Evolutionary conservation across 1,140 invertebrate genomes (phyloP).

Genomic region (Physella acuta): DNA sequence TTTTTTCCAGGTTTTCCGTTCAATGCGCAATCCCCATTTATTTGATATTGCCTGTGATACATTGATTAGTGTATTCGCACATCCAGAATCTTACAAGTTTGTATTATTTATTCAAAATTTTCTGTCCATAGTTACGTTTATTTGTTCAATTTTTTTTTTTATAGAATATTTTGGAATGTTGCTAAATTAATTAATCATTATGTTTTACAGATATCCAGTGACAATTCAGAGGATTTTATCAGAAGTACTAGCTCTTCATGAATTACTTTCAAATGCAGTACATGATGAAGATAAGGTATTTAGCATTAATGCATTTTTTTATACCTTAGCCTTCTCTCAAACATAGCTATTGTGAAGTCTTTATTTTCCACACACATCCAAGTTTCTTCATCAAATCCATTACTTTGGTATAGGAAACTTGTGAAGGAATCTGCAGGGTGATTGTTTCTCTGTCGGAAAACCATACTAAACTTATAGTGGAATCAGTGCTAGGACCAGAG

Average conservation of each 20-base stretch:
- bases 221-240: slow-evolving; percentile 63
- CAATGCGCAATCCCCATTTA: slow-evolving; percentile 58
- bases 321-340: too few species aligned
- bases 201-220: slow-evolving; percentile 43
- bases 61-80: slow-evolving; percentile 64
- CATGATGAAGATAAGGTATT: slow-evolving; percentile 20
- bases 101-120: not conserved
- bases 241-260: slow-evolving; percentile 57
- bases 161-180: too few species aligned
- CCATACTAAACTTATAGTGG: slow-evolving; percentile 68
- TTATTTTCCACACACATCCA: not conserved
- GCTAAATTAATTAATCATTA: not conserved
- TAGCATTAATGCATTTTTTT: too few species aligned
- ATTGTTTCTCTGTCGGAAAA: slow-evolving; percentile 69
- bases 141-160: slow-evolving; percentile 20
- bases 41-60: slow-evolving; percentile 69
- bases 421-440: slow-evolving; percentile 65
- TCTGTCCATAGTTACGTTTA: not conserved
- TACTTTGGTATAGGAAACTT: slow-evolving; percentile 51
- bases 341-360: not conserved
- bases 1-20: slow-evolving; percentile 56
- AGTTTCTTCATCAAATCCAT: not conserved
- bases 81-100: slow-evolving; percentile 64
- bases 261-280: slow-evolving; percentile 49
- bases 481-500: slow-evolving; percentile 59